Evolutionary conservation across 2,888 invertebrate species (phyloP).

Genomic region (Anarsia innoxiella): DNA sequence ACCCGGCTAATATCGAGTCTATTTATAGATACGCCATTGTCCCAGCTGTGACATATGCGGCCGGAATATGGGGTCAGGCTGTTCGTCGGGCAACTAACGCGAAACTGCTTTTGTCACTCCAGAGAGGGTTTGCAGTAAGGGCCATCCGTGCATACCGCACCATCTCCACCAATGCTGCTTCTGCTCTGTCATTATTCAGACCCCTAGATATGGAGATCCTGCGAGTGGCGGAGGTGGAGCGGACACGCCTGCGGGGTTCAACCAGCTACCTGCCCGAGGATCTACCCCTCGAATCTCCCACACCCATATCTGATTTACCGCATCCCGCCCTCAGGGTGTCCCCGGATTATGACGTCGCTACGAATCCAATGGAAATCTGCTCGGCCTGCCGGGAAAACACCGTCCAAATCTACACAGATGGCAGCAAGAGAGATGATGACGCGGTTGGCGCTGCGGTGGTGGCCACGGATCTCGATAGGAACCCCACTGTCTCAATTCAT

Average conservation of each 20-base stretch:
- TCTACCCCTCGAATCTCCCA: too few relatives aligned
- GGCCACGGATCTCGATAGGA: not conserved
- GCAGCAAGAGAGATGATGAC: not conserved
- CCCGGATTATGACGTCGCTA: not conserved
- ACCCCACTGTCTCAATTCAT: not conserved
- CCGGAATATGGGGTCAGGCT: constrained; percentile 15
- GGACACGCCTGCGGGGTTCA: not conserved
- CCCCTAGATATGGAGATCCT: constrained; percentile 14
- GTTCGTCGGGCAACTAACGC: not conserved
- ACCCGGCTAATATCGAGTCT: constrained; percentile 8
- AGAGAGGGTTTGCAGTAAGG: constrained; percentile 17
- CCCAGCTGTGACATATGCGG: constrained; percentile 17
- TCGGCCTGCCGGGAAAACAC: not conserved
- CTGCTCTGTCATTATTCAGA: constrained; percentile 13
- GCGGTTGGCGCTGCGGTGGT: not conserved
- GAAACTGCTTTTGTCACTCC: too few relatives aligned
- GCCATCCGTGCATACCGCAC: constrained; percentile 16
- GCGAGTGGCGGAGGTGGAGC: not conserved
- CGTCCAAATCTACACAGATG: not conserved
- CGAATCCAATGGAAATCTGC: not conserved
- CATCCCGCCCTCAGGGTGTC: not conserved
- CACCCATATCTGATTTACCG: too few relatives aligned
- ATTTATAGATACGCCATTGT: constrained; percentile 17
- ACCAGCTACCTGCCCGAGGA: constrained; percentile 1
- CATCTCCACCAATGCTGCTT: constrained; percentile 12